Percentiles rank a stretch among this genome's conserved stretches.
phyloP scores from a whole-genome alignment of 2,888 invertebrate species.

The Drosophila anomalata region DNA sequence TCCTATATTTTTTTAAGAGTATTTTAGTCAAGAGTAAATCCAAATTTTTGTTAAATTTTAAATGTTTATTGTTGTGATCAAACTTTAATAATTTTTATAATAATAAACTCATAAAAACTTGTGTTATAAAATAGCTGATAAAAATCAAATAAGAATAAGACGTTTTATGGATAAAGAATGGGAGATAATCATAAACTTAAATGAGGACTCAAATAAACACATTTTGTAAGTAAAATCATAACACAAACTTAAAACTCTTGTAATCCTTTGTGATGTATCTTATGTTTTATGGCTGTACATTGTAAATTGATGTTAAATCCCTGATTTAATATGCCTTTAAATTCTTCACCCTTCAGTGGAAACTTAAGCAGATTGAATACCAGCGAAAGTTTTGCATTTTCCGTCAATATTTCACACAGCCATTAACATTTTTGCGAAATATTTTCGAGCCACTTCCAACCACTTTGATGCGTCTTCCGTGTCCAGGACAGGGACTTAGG shows the following conservation, averaged over 20 bases:
- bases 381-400: slow-evolving; percentile 37
- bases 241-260: neutral
- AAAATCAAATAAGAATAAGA: neutral
- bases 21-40: too few species aligned
- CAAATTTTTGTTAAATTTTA: too few species aligned
- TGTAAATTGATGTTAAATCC: slow-evolving; percentile 18
- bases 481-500: slow-evolving; percentile 30
- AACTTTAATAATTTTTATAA: neutral
- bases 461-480: slow-evolving; percentile 47
- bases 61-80: neutral
- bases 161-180: neutral
- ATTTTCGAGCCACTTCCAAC: slow-evolving; percentile 12
- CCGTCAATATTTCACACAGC: slow-evolving; percentile 34
- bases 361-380: slow-evolving; percentile 30
- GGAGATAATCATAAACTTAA: neutral
- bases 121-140: neutral
- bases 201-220: neutral
- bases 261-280: neutral
- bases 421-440: slow-evolving; percentile 50
- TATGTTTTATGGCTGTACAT: neutral
- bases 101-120: neutral
- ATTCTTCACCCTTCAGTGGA: slow-evolving; percentile 27
- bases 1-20: too few species aligned
- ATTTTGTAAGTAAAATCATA: neutral
- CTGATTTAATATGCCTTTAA: slow-evolving; percentile 26